These are phyloP conservation scores for Callorhinus ursinus DNA, from an alignment of 2,113 vertebrate species.

Conservation along the genomic window DNA sequence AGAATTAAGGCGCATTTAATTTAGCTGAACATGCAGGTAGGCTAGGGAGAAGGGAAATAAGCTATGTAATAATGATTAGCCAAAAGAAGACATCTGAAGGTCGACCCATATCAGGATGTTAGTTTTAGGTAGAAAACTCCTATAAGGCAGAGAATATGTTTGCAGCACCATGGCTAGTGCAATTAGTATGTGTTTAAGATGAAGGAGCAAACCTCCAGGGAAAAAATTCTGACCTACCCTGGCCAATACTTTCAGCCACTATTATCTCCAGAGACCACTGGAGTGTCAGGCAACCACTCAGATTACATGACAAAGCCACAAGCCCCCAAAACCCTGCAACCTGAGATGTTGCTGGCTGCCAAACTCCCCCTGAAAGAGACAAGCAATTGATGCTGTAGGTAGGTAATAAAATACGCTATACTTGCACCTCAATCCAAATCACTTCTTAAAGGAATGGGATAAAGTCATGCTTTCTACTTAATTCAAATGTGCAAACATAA, in stretches of 20 bases:
- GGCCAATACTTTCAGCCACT: not conserved
- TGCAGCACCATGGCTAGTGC: not conserved
- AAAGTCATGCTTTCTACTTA: constrained; percentile 45
- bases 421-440: not conserved
- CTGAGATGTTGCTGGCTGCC: not conserved
- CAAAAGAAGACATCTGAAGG: not conserved
- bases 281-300: constrained; percentile 17
- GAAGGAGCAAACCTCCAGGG: not conserved
- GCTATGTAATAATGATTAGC: not conserved
- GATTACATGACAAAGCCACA: constrained; percentile 16
- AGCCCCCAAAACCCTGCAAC: not conserved
- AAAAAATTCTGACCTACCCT: not conserved
- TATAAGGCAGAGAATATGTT: not conserved
- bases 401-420: not conserved
- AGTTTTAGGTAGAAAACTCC: constrained; percentile 3
- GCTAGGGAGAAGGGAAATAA: constrained; percentile 14
- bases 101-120: not conserved
- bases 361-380: not conserved
- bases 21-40: not conserved
- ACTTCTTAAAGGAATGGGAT: constrained; percentile 31
- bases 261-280: not conserved
- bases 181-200: constrained; percentile 12
- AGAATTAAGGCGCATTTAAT: not conserved
- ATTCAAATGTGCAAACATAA: constrained; percentile 37
- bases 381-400: not conserved